Base-by-base conservation (phyloP, 37 sponge, comb jelly and placozoan genomes). In the Ianthella basta region DNA sequence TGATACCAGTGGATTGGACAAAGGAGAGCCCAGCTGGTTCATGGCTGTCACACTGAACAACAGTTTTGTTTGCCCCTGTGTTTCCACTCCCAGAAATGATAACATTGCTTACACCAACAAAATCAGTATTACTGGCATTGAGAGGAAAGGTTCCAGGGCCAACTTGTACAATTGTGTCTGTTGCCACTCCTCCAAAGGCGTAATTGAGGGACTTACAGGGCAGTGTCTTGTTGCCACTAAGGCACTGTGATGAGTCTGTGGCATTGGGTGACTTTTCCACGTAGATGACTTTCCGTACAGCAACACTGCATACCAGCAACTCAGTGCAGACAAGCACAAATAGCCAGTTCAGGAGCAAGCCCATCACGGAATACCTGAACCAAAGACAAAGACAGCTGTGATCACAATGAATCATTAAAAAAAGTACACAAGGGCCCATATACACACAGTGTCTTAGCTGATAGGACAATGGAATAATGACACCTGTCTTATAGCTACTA, bases 11-110 rank as follows among this genome's bases (percentile, higher is more conserved):
- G 19, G 79, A 80, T 27, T 55, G 23, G 54, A 69, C 38, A 68
- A 89, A 89, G 23, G 68, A 32, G 44, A 89, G 73, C 15, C 89
- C 89, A 79, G 70, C 85, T 18, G 78, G 78, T 20, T 13, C 14
- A 35, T 33, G 44, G 15, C 39, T 20, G n/a, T 55, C 36, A 56
- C 70, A 60, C 12, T 36, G 56, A 55, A 70, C n/a, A 23, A 63
- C 56, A 15, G 20, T 75, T 24, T 3, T 36, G n/a, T 36, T 38
- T 18, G 24, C 3, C 36, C 40, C 24, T 20, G 41, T 72, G 40
- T 21, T 24, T 39, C 89, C 50, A 44, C 50, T 44, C 50, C 50
- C 92, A 38, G 59, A 34, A 4, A 92, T 85, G 54, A 79, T 59
- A 18, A 86, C 40, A 34, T 86, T 40, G 53, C 15, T 82, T 33